These are phyloP conservation scores for Amblyopsis hoosieri DNA, from an alignment of 2,797 vertebrate genomes.

Conservation along the genomic window DNA sequence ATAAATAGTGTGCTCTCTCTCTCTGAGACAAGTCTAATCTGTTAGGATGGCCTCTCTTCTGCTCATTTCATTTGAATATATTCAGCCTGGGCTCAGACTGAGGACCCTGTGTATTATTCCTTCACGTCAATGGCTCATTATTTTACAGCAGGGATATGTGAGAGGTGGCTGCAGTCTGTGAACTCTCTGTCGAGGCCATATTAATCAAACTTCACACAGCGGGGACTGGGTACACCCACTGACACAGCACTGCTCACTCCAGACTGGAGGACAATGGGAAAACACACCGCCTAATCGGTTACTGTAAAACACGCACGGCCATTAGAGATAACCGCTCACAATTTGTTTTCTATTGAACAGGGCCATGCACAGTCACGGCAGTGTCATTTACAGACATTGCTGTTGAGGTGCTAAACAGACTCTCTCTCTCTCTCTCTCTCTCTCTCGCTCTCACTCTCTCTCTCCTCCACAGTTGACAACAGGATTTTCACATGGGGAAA, in stretches of 20 bases:
- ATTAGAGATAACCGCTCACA: conserved; percentile 29
- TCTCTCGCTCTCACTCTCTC: too few relatives aligned
- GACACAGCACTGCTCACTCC: conserved; percentile 70
- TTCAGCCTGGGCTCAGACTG: conserved; percentile 78
- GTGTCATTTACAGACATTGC: conserved; percentile 2
- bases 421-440: too few relatives aligned
- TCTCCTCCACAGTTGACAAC: conserved; percentile 49
- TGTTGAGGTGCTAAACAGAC: too few relatives aligned
- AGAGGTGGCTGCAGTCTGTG: conserved; percentile 84
- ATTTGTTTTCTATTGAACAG: conserved; percentile 1
- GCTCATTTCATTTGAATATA: conserved; percentile 87
- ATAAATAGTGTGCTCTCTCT: conserved; percentile 64
- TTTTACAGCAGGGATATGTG: conserved; percentile 85
- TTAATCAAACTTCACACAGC: conserved; percentile 91
- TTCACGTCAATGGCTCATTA: conserved; percentile 90
- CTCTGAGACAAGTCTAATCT: conserved; percentile 81
- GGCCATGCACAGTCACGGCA: background rate
- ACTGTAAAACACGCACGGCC: conserved; percentile 24
- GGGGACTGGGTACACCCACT: conserved; percentile 79
- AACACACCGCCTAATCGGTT: conserved; percentile 52
- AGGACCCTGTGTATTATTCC: conserved; percentile 84
- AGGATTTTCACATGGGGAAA: conserved; percentile 64
- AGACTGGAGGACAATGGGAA: conserved; percentile 78
- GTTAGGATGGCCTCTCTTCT: conserved; percentile 73
- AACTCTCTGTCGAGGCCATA: conserved; percentile 83